Percentiles rank a stretch among this genome's conserved stretches.
Conservation (phyloP, 2,113 vertebrate species). For the Neogale vison region DNA sequence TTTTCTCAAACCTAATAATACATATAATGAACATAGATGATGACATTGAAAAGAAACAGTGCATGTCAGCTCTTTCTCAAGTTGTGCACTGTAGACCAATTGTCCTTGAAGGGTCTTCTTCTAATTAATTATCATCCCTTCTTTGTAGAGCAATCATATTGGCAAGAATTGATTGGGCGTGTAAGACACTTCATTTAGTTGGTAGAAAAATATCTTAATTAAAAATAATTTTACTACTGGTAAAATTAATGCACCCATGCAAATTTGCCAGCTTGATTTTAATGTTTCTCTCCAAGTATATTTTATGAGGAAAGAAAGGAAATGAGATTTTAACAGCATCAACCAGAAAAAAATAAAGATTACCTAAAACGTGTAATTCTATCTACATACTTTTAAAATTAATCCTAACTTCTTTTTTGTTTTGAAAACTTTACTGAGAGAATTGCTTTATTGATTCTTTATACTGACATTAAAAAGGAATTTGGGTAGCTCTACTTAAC, state of each 20-base stretch:
- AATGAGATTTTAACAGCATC: neutral
- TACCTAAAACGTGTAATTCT: neutral
- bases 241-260: conserved; percentile 69
- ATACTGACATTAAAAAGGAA: neutral
- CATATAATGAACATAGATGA: conserved; percentile 61
- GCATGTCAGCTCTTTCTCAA: conserved; percentile 71
- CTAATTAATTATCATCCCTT: conserved; percentile 80
- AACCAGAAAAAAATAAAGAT: neutral
- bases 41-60: conserved; percentile 66
- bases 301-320: conserved; percentile 42
- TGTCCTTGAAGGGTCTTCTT: conserved; percentile 79
- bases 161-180: conserved; percentile 78
- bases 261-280: conserved; percentile 58
- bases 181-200: conserved; percentile 77
- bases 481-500: neutral
- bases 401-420: neutral
- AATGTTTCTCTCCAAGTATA: conserved; percentile 28
- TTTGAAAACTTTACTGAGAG: neutral
- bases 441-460: neutral
- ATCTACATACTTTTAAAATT: neutral
- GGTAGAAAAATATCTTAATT: conserved; percentile 77
- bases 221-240: conserved; percentile 80
- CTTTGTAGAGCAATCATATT: conserved; percentile 75
- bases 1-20: conserved; percentile 47
- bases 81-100: conserved; percentile 42